phyloP scores from a whole-genome alignment of 53 echinoderm and acorn worm genomes.

The Echinarachnius parma region DNA sequence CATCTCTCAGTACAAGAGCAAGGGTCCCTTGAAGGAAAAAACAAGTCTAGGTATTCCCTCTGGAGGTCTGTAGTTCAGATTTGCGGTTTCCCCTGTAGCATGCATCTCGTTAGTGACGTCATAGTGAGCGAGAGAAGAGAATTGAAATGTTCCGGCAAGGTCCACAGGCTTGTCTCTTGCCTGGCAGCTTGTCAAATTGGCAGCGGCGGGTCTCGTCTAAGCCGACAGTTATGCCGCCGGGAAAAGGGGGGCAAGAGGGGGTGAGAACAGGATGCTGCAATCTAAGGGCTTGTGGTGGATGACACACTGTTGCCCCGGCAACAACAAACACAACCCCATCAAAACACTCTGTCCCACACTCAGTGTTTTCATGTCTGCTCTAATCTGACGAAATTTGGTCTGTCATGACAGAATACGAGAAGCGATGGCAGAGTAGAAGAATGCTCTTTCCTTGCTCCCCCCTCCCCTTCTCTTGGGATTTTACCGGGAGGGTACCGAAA shows the following conservation, averaged over 20 bases:
- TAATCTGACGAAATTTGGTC: too few relatives aligned
- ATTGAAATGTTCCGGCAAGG: conserved; percentile 41
- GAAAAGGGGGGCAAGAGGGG: conserved; percentile 29
- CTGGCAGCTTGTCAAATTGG: conserved; percentile 38
- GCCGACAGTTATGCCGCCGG: conserved; percentile 42
- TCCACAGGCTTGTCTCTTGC: conserved; percentile 9
- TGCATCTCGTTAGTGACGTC: conserved; percentile 36
- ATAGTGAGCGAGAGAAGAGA: conserved; percentile 6
- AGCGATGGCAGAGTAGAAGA: too few relatives aligned
- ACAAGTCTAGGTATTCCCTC: conserved; percentile 47
- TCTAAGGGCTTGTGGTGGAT: conserved; percentile 22
- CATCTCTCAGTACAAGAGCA: too few relatives aligned
- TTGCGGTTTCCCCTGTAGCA: conserved; percentile 2
- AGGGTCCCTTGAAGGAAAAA: conserved; percentile 22
- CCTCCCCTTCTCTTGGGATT: too few relatives aligned
- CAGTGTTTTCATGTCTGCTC: too few relatives aligned
- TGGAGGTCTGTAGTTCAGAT: not conserved
- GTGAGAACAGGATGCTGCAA: conserved; percentile 45
- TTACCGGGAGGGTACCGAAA: too few relatives aligned
- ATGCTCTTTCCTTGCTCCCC: too few relatives aligned
- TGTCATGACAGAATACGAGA: too few relatives aligned
- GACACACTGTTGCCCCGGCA: conserved; percentile 42
- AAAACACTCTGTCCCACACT: too few relatives aligned
- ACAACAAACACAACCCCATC: too few relatives aligned
- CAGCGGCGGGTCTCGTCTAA: conserved; percentile 14